These are phyloP conservation scores for Heliconius hewitsoni DNA, from an alignment of 1,140 invertebrate genomes.

Conservation along the genomic window DNA sequence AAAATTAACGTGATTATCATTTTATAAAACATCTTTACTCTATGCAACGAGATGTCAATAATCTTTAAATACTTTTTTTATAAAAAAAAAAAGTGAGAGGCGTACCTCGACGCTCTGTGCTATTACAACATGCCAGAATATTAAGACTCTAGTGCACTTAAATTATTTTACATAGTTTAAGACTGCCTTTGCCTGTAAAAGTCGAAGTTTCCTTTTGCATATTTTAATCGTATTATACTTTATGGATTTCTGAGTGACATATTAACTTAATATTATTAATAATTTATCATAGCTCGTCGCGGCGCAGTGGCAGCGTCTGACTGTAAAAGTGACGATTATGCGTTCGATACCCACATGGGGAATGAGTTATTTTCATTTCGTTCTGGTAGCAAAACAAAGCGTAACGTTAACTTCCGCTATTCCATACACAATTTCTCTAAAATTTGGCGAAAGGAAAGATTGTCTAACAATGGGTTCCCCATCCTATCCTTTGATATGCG, in stretches of 20 bases:
- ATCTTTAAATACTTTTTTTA: constrained; percentile 24
- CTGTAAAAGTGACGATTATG: too few species aligned
- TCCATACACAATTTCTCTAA: too few species aligned
- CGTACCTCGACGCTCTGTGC: constrained; percentile 21
- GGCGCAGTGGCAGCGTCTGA: too few species aligned
- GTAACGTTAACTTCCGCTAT: too few species aligned
- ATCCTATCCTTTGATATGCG: too few species aligned
- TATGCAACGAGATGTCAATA: constrained; percentile 28
- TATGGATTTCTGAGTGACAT: neutral
- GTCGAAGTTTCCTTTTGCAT: constrained; percentile 3
- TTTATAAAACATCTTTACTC: neutral
- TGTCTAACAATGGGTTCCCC: too few species aligned
- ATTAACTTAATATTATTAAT: neutral
- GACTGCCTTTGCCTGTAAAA: constrained; percentile 1
- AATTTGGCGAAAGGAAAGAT: too few species aligned
- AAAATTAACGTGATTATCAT: neutral
- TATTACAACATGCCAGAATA: constrained; percentile 19
- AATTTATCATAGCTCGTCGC: neutral
- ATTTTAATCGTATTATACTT: constrained; percentile 7
- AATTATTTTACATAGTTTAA: constrained; percentile 19
- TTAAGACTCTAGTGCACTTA: constrained; percentile 17
- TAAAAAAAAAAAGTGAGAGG: constrained; percentile 1
- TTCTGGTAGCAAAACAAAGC: too few species aligned
- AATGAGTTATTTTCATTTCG: too few species aligned
- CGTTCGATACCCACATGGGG: too few species aligned